Conservation (phyloP, 2,797 vertebrate genomes). For the Triplophysa yarkandensis region DNA sequence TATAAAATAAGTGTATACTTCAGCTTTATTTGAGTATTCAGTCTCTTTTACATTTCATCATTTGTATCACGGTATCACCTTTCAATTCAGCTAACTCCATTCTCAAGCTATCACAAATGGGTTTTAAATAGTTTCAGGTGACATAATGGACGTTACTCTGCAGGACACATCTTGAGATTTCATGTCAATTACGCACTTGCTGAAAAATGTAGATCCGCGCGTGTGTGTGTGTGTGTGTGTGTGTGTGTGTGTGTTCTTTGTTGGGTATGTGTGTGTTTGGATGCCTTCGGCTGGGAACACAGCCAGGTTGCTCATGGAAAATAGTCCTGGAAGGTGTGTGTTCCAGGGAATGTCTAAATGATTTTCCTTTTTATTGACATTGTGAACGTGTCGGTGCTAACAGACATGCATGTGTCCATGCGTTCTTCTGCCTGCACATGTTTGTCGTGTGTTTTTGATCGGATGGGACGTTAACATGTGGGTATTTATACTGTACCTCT, state of each 20-base stretch:
- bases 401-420: constrained; percentile 5
- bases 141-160: neutral
- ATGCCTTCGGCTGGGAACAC: neutral
- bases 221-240: constrained; percentile 13
- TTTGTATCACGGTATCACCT: too few species aligned
- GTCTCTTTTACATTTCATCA: neutral
- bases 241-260: neutral
- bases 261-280: too few species aligned
- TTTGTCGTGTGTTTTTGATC: constrained; percentile 3
- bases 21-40: neutral
- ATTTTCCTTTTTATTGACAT: neutral
- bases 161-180: constrained; percentile 5
- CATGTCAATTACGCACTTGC: constrained; percentile 10
- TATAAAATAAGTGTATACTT: too few species aligned
- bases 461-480: constrained; percentile 22
- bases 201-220: constrained; percentile 11
- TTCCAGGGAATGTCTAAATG: constrained; percentile 18
- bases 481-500: constrained; percentile 44
- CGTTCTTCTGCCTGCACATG: constrained; percentile 2
- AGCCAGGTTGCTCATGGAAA: constrained; percentile 36
- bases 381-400: neutral
- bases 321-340: constrained; percentile 14
- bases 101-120: neutral
- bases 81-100: too few species aligned
- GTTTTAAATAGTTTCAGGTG: neutral